A percentile compares a stretch with the other conserved stretches of the same genome.
Evolutionary conservation across 2,888 invertebrate species (phyloP).

Genomic region (Rhopalosiphum nymphaeae): DNA sequence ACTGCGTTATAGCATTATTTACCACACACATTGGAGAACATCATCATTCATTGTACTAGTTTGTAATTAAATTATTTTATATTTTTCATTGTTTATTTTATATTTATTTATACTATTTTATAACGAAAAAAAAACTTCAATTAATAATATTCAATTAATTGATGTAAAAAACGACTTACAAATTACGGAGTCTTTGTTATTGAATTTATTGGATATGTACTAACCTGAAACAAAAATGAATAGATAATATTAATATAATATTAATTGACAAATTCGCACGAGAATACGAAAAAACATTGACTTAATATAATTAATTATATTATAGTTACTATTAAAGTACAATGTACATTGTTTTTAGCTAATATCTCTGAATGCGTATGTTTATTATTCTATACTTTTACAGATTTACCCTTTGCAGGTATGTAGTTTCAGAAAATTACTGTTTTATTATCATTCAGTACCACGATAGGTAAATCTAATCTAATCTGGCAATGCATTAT

Average conservation of each 20-base stretch:
- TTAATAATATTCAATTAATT: background rate
- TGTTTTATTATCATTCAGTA: background rate
- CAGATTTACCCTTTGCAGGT: background rate
- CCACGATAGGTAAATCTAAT: slow-evolving; percentile 7
- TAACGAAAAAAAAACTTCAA: background rate
- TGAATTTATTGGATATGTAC: background rate
- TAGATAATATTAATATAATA: background rate
- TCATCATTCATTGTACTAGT: background rate
- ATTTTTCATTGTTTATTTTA: background rate
- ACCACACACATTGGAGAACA: background rate
- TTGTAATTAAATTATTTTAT: background rate
- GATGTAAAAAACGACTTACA: background rate
- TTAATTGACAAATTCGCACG: background rate
- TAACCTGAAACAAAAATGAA: slow-evolving; percentile 41
- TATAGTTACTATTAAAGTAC: background rate
- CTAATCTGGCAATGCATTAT: slow-evolving; percentile 3
- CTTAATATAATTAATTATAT: no score
- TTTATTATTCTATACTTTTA: background rate
- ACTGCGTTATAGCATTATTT: background rate
- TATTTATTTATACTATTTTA: background rate
- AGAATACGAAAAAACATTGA: background rate
- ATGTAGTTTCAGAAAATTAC: background rate
- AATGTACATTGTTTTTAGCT: background rate
- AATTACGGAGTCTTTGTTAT: background rate
- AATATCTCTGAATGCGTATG: background rate